Evolutionary conservation across 2,113 vertebrate genomes (phyloP).

Genomic region (Suricata suricatta): DNA sequence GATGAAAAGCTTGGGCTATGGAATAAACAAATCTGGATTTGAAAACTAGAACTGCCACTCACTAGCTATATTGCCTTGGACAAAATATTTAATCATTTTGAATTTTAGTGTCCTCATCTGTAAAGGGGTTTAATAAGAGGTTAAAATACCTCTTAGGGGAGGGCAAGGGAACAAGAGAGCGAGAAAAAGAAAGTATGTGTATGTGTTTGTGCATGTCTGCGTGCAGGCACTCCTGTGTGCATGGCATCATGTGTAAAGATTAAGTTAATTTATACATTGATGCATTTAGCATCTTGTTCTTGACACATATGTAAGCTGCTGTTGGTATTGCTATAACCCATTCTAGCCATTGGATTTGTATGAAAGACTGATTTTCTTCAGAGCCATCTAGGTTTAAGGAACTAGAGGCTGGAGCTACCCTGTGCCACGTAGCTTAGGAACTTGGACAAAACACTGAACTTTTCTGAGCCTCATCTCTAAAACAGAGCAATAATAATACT

Average conservation of each 20-base stretch:
- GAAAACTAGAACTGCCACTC: neutral
- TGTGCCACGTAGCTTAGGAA: neutral
- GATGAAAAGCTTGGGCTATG: neutral
- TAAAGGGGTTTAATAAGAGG: neutral
- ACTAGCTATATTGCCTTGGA: neutral
- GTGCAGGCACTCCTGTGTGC: accelerated
- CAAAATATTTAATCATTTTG: neutral
- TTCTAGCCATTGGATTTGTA: neutral
- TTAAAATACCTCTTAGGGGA: neutral
- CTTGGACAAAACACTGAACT: neutral
- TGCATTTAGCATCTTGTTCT: neutral
- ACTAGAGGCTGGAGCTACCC: neutral
- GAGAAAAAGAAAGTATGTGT: neutral
- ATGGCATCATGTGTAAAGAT: neutral
- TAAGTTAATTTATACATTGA: neutral
- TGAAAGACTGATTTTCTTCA: neutral
- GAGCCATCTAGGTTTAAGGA: neutral
- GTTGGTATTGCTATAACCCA: neutral
- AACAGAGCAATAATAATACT: neutral
- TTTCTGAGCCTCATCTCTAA: neutral
- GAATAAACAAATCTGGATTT: neutral
- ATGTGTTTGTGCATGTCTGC: neutral
- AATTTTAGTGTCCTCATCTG: neutral
- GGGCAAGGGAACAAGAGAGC: neutral
- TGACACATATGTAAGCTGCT: neutral